These are phyloP conservation scores for Siniperca chuatsi DNA, from an alignment of 2,113 vertebrate genomes.

Conservation along the genomic window DNA sequence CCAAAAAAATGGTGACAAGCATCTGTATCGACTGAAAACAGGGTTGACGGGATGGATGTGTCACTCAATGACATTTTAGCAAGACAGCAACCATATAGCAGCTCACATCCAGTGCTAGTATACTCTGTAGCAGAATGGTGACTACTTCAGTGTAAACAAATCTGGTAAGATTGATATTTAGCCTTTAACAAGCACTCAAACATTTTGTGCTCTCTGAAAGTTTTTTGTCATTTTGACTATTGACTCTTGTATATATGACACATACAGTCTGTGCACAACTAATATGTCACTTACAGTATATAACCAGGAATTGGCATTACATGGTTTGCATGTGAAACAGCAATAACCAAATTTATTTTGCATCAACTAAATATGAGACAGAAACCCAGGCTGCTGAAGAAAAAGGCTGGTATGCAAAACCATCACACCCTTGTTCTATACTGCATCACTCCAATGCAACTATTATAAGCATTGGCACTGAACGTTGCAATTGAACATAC, in stretches of 20 bases:
- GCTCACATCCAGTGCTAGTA: neutral
- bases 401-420: neutral
- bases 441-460: neutral
- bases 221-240: too few relatives aligned
- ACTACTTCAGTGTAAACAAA: neutral
- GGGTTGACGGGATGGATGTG: neutral
- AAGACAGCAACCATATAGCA: neutral
- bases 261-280: neutral
- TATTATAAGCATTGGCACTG: neutral
- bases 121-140: neutral
- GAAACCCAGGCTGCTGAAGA: neutral
- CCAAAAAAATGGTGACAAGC: neutral
- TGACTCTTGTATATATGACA: neutral
- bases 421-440: neutral
- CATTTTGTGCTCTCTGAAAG: neutral
- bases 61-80: neutral
- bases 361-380: neutral
- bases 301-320: neutral
- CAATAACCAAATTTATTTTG: neutral
- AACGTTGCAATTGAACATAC: neutral
- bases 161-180: neutral
- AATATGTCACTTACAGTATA: neutral
- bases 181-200: neutral
- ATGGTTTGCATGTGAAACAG: neutral
- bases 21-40: neutral